Evolutionary conservation across 2,113 vertebrate species (phyloP), one percentile per base, ranked within the genome.

Genomic region (Speoplatyrhinus poulsoni): DNA sequence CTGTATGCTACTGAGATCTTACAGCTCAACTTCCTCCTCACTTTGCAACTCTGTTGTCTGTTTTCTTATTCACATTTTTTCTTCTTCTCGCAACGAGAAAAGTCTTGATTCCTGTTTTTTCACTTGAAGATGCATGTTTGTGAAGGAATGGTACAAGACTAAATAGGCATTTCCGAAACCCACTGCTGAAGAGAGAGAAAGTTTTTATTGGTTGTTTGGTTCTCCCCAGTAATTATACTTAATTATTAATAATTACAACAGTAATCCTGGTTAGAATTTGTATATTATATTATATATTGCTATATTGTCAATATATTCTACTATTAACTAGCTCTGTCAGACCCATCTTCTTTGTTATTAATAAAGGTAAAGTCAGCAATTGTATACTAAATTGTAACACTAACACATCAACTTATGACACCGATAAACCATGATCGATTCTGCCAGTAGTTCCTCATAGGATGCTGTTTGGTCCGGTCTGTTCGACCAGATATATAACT

Each of bases 61-160:
- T 89, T 89, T 87, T 69, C 56, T 49, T 41, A 59, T 62, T 72
- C 72, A 64, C 75, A 72, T 80, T 48, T 69, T 41, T 41, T 41
- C 7, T 41, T 41, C 52, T 3, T 0, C 52, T 6, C 8, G 7
- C 83, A 72, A 73, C 13, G 70, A 88, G 85, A 88, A 80, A 87
- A 90, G 84, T 86, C 91, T 89, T 91, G 90, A 88, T 90, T 88
- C 76, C 68, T 79, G 69, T 80, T 69, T 83, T 85, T 81, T 84
- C 76, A 72, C 75, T 70, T 61, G 82, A 90, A 92, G 91, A 87
- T 76, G 89, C 76, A 74, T 82, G 77, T 90, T 90, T 92, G 85
- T 90, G 90, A 92, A 89, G 88, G 85, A 88, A 85, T 76, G 82
- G 86, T 89, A 87, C 88, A 82, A 72, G 85, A 91, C 89, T 90